Base-by-base conservation (phyloP, 1,140 invertebrate genomes). In the Temnothorax curvispinosus region DNA sequence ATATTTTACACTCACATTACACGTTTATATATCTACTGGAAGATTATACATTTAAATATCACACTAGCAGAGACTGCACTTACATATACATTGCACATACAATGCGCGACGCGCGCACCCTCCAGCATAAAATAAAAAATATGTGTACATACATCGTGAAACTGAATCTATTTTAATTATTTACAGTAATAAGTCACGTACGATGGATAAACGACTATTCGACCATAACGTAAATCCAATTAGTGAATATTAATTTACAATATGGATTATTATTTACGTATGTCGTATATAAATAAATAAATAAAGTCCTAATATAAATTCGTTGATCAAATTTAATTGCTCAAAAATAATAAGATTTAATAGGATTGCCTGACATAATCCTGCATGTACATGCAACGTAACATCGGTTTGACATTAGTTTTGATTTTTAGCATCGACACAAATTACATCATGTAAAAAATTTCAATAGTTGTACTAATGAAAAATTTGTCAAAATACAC, bases 91-190 rank as follows among this genome's bases (percentile, higher is more conserved):
- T 21, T 21, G 21, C 21, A 41, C 50, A 15, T 15, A 15, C 13
- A 9, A 9, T 9, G 50, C 50, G 50, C 0, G 50, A 3, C 13
- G 52, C 52, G 52, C 52, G 52, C 52, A 6, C 18, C 2, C 7
- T 2, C 15, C 4, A 5, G 6, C 5, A 18, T 52, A 52, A 52
- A 15, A 1, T 52, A 52, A 52, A 52, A 52, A 52, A 6, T 52
- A 52, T 52, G 27, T 27, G 27, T 27, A 27, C 27, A 27, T 27
- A 27, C 27, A 27, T 18, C 1, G 8, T 21, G 15, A 62, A 62
- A 44, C 18, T 9, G 47, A 64, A 76, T 44, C n/a, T 8, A 58
- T 44, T 76, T 60, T 13, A 41, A 76, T 32, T 64, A 78, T 64
- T 64, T 21, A 15, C 9, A 78, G 18, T 64, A 78, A 78, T 78